These are phyloP conservation scores for Aythya baeri DNA, from an alignment of 2,113 vertebrate species.

Conservation along the genomic window DNA sequence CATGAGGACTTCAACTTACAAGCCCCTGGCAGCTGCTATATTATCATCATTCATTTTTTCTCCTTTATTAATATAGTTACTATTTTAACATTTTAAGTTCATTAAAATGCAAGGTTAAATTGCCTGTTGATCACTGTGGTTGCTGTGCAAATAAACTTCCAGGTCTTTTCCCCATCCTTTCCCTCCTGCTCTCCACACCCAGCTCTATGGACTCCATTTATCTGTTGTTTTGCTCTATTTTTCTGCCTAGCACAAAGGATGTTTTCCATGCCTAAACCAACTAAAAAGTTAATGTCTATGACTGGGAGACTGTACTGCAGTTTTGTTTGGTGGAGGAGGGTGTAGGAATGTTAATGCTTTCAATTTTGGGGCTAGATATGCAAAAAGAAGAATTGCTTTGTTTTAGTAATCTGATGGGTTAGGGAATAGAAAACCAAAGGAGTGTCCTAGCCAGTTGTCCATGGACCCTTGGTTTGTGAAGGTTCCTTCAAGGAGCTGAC, in stretches of 20 bases:
- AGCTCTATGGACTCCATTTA: not conserved
- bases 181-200: not conserved
- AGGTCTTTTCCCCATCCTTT: not conserved
- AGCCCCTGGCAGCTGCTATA: not conserved
- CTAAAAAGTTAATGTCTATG: not conserved
- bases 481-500: not conserved
- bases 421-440: not conserved
- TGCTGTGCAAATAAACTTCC: not conserved
- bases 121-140: not conserved
- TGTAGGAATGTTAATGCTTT: not conserved
- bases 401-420: not conserved
- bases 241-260: not conserved
- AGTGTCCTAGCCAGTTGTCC: not conserved
- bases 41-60: not conserved
- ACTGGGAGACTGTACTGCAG: not conserved
- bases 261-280: not conserved
- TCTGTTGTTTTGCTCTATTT: not conserved
- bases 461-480: not conserved
- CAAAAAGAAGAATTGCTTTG: not conserved
- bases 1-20: not conserved
- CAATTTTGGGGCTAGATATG: not conserved
- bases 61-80: not conserved
- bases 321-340: not conserved
- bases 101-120: not conserved
- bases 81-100: not conserved